Evolutionary conservation across 2,113 vertebrate genomes (phyloP), one percentile per base, ranked within the genome.

Genomic region (Tinamus guttatus): DNA sequence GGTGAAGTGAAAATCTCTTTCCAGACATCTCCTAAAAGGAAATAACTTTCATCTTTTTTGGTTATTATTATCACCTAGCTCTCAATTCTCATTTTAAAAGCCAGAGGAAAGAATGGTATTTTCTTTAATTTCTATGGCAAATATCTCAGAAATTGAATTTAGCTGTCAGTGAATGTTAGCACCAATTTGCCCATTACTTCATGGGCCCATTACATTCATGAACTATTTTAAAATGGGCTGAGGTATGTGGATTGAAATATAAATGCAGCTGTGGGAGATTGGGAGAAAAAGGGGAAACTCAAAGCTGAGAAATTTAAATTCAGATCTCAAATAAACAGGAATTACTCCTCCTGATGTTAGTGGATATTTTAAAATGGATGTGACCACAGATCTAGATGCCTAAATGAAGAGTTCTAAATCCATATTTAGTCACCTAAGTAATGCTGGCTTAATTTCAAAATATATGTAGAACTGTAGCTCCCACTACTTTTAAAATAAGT

Each of bases 311-410:
- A 77, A 90, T 94, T 92, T 81, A 81, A 93, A 88, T 92, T 90
- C 80, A 91, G 27, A 87, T 87, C 79, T 95, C 90, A 93, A 94
- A 95, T 85, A 82, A 87, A 40, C n/a, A 49, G 36, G 45, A 88
- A 88, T 81, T 88, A 86, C 80, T 93, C 24, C 22, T 93, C 58
- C 45, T 70, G 60, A 74, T 78, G 54, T 67, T 92, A 93, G n/a
- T 0, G 2, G 63, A 88, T 93, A n/a, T 92, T 95, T 93, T 82
- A 85, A 87, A 90, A 85, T 62, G 90, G 64, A 92, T 88, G 87
- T 45, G 90, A 49, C 82, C 76, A 91, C 59, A 87, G 76, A 88
- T 85, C 93, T 51, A 85, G n/a, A 32, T 78, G 85, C 85, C 85
- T 93, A 74, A 82, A 80, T 67, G 38, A 62, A 90, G n/a, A 88